Base-by-base conservation (phyloP, 2,888 invertebrate genomes). In the Stenodema calcarata region DNA sequence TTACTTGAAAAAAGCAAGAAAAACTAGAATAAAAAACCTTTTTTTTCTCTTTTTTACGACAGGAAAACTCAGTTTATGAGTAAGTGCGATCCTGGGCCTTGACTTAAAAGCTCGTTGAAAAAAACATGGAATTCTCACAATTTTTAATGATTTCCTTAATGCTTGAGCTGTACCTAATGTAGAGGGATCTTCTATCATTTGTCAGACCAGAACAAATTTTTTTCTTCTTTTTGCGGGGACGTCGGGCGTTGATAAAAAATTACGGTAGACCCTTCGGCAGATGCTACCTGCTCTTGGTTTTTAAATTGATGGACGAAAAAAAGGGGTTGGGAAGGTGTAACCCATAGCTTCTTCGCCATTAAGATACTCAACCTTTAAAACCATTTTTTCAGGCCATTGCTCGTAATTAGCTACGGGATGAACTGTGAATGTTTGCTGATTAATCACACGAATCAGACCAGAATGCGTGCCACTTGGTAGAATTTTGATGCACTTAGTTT, bases 1-100 rank as follows among this genome's bases (percentile, higher is more conserved):
- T 78, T 44, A 27, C 42, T 44, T 18, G 18, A 23, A 23, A 9
- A 62, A 44, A n/a, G n/a, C n/a, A n/a, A 78, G 44, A 70, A 78
- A 78, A 44, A 23, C 3, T 44, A 42, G 78, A 44, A 78, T 78
- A 44, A 44, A 78, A 78, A 78, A 78, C 42, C 78, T 78, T 27
- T 27, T n/a, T n/a, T 35, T 23, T 44, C 78, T 44, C n/a, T 78
- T 78, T 44, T 44, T 44, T 23, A 23, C 2, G 62, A 27, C 12
- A 23, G 23, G 23, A 12, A 23, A 62, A 62, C 23, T 50, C 50
- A 62, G 23, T 62, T 62, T 62, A 62, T 62, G 62, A 62, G 62
- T 62, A 27, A 62, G 62, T 62, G 62, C 62, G 62, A 62, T 62
- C 62, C 62, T 23, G 23, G 27, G 62, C 23, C 62, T 62, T 27